Evolutionary conservation across 2,888 invertebrate genomes (phyloP), one percentile per base, ranked within the genome.

Genomic region (Leptothorax acervorum): DNA sequence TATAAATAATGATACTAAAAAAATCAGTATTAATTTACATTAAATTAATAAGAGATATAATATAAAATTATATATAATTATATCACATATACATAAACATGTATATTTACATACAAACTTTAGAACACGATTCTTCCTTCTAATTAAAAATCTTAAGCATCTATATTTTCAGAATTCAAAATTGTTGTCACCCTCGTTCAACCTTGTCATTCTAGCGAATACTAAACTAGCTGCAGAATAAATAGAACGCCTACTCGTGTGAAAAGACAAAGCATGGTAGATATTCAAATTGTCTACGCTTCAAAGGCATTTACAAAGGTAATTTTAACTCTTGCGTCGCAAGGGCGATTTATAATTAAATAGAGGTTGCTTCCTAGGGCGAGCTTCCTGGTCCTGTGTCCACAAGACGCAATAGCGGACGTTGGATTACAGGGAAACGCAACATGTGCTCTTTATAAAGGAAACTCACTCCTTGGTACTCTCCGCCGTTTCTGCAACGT

Each of bases 401-500:
- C 23, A 42, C 5, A 12, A 31, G 42, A n/a, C 39, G 42, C 42
- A 42, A 60, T 0, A 42, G 42, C 9, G 35, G 0, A 42, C 42
- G 9, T 42, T 8, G 8, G 42, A 9, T 42, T 42, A 9, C 2
- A 0, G 42, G 8, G 11, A 0, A 42, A 42, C 42, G 42, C 8
- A 8, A 35, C 35, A 35, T 0, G 6, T 35, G 35, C 35, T 35
- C 35, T 35, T 35, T 35, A 35, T 11, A 42, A 66, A 45, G n/a
- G 15, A 1, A 35, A 79, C 79, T 57, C 18, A 81, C 79, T 71
- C 60, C 12, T 39, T 71, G 12, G 48, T 42, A n/a, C 9, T 39
- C 28, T 66, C 55, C 53, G 11, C 0, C 28, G 57, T 60, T 0
- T 42, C n/a, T 2, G 12, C 2, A 35, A 18, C 28, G 45, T 70